A percentile compares a stretch with the other conserved stretches of the same genome.
phyloP scores from a whole-genome alignment of 2,797 vertebrate genomes.

The Epinephelus coioides region DNA sequence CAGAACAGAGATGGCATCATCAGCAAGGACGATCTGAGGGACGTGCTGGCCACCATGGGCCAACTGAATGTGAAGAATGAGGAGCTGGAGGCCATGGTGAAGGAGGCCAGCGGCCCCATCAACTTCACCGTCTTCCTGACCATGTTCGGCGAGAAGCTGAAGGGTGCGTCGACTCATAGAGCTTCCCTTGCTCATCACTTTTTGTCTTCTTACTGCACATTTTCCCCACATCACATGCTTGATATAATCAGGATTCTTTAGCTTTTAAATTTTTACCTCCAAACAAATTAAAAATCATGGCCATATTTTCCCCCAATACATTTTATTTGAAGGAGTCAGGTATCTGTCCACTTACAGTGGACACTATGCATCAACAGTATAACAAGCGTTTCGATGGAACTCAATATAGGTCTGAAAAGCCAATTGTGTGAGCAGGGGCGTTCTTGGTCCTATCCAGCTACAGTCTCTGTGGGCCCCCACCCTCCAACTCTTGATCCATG shows the following conservation, averaged over 20 bases:
- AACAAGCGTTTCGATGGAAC: too few relatives aligned
- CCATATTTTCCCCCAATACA: too few relatives aligned
- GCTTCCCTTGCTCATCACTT: neutral
- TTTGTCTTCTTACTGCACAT: neutral
- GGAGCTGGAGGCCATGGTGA: conserved; percentile 95
- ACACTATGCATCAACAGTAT: too few relatives aligned
- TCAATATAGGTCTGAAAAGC: too few relatives aligned
- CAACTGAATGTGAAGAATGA: conserved; percentile 95
- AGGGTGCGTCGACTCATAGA: conserved; percentile 82
- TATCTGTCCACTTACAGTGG: too few relatives aligned
- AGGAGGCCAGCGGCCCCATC: conserved; percentile 95
- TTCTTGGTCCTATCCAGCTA: too few relatives aligned
- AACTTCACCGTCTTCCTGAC: conserved; percentile 97
- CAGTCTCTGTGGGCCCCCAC: too few relatives aligned
- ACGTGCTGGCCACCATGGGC: conserved; percentile 94
- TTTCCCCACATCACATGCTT: neutral
- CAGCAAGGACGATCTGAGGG: conserved; percentile 94
- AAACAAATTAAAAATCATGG: too few relatives aligned
- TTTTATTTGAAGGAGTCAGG: neutral
- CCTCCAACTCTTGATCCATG: too few relatives aligned
- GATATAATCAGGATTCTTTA: neutral
- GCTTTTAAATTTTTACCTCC: neutral
- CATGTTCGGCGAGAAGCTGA: conserved; percentile 98
- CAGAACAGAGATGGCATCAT: conserved; percentile 98
- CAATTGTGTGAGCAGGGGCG: too few relatives aligned